A percentile compares a stretch with the other conserved stretches of the same genome.
These are phyloP conservation scores for Mimumesa dahlbomi DNA, from an alignment of 2,888 invertebrate species.

Conservation along the genomic window DNA sequence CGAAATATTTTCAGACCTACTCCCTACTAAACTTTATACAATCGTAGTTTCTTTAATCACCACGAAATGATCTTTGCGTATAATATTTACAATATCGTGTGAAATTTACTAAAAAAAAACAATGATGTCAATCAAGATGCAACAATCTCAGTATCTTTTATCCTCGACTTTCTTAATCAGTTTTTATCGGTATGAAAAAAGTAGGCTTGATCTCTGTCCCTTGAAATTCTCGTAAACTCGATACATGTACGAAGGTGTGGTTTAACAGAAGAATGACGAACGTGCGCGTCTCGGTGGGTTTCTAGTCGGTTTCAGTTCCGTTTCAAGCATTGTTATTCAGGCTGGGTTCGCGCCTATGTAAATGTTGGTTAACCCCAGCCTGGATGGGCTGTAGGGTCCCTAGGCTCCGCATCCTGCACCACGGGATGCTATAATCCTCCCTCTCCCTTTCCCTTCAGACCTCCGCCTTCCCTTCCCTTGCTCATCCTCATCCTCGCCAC, in stretches of 20 bases:
- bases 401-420: slow-evolving; percentile 52
- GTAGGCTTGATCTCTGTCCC: too few species aligned
- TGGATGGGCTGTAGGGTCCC: slow-evolving; percentile 45
- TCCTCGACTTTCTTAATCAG: too few species aligned
- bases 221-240: slow-evolving; percentile 8
- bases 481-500: slow-evolving; percentile 53
- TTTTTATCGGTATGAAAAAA: too few species aligned
- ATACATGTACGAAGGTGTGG: slow-evolving; percentile 25
- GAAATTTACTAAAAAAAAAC: too few species aligned
- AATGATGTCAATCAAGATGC: too few species aligned
- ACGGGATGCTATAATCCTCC: slow-evolving; percentile 59
- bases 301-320: slow-evolving; percentile 55
- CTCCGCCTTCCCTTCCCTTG: too few species aligned
- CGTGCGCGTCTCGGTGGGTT: slow-evolving; percentile 48
- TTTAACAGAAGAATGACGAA: slow-evolving; percentile 40
- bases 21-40: too few species aligned
- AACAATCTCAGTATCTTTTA: too few species aligned
- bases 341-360: slow-evolving; percentile 70
- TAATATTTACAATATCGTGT: too few species aligned
- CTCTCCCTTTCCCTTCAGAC: too few species aligned
- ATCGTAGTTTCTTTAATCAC: too few species aligned
- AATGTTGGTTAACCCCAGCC: slow-evolving; percentile 71
- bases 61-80: too few species aligned
- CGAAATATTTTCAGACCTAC: neutral
- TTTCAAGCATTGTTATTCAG: slow-evolving; percentile 74